These are phyloP conservation scores for Pentamera pediparva DNA, from an alignment of 53 echinoderm and acorn worm species.

Conservation along the genomic window DNA sequence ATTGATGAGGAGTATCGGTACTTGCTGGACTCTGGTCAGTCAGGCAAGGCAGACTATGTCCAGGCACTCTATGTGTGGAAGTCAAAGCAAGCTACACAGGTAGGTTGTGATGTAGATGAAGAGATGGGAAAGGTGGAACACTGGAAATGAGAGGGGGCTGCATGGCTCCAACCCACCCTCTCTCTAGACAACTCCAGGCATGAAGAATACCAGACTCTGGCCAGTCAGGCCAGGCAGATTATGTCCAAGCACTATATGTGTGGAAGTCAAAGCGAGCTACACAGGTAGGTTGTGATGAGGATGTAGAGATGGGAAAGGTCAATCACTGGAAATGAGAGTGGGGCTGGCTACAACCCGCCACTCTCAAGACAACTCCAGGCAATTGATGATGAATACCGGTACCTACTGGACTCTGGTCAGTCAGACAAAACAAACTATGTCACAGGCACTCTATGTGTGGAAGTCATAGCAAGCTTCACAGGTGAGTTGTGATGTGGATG, in stretches of 20 bases:
- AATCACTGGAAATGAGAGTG: slow-evolving; percentile 74
- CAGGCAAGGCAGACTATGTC: slow-evolving; percentile 85
- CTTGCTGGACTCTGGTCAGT: slow-evolving; percentile 81
- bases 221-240: slow-evolving; percentile 75
- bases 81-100: slow-evolving; percentile 93
- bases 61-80: slow-evolving; percentile 85
- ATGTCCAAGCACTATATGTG: slow-evolving; percentile 72
- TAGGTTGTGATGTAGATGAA: slow-evolving; percentile 23
- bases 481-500: slow-evolving; percentile 43
- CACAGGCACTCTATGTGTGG: slow-evolving; percentile 74
- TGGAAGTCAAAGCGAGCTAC: slow-evolving; percentile 85
- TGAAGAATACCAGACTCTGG: slow-evolving; percentile 83
- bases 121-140: no score
- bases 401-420: slow-evolving; percentile 77
- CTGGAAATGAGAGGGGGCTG: slow-evolving; percentile 10
- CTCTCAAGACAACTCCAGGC: slow-evolving; percentile 83
- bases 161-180: no score
- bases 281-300: no score
- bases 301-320: no score
- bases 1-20: slow-evolving; percentile 92
- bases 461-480: slow-evolving; percentile 94
- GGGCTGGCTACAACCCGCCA: slow-evolving; percentile 76
- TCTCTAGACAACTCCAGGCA: slow-evolving; percentile 80
- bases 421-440: slow-evolving; percentile 88
- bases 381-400: slow-evolving; percentile 93